phyloP scores from a whole-genome alignment of 2,888 invertebrate genomes.

The Netelia virgata region DNA sequence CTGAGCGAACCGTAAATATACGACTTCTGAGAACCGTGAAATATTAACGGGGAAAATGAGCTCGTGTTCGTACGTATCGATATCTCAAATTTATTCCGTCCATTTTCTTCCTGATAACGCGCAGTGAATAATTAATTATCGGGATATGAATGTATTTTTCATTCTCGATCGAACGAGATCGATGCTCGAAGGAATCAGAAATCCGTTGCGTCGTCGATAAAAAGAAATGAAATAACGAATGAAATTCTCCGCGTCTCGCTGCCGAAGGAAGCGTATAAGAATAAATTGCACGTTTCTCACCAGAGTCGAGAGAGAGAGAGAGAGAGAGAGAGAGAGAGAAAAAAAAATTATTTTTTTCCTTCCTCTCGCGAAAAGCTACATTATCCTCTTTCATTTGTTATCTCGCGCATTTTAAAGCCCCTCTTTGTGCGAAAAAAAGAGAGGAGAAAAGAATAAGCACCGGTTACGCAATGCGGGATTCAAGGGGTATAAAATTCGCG shows the following conservation, averaged over 20 bases:
- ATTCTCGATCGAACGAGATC: too few relatives aligned
- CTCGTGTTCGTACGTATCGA: not conserved
- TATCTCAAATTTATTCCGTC: not conserved
- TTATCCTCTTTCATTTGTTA: conserved; percentile 42
- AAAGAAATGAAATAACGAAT: not conserved
- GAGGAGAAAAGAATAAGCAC: not conserved
- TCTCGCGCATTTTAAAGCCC: conserved; percentile 12
- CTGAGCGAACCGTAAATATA: not conserved
- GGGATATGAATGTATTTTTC: too few relatives aligned
- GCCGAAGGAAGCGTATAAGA: not conserved
- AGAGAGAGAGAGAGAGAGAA: not conserved
- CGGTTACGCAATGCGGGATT: not conserved
- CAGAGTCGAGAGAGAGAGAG: not conserved
- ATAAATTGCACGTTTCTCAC: not conserved
- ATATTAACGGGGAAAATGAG: not conserved
- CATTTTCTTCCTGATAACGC: not conserved
- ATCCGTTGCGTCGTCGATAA: too few relatives aligned
- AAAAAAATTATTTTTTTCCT: not conserved
- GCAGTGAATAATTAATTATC: not conserved
- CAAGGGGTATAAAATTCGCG: not conserved
- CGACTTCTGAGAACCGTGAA: conserved; percentile 44
- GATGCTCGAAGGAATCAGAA: too few relatives aligned
- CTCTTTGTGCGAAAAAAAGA: not conserved
- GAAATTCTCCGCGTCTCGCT: not conserved
- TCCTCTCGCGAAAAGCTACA: conserved; percentile 40